Evolutionary conservation across 2,888 invertebrate genomes (phyloP), one percentile per base, ranked within the genome.

Genomic region (Oscheius onirici): DNA sequence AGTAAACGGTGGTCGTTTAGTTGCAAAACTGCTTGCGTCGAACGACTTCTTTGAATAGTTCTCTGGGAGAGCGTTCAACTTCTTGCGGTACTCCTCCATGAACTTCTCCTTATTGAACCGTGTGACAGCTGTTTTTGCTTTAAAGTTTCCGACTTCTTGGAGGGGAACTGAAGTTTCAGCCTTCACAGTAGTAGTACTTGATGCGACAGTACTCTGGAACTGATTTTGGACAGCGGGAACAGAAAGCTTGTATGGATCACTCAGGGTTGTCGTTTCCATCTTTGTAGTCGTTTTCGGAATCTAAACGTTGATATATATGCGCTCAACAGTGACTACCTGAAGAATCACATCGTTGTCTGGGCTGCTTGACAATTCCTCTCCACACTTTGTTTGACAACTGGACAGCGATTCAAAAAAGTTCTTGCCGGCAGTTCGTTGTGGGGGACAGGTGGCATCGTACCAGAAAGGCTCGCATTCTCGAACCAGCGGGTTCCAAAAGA

Each of bases 391-490:
- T 41, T 73, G 73, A 40, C 78, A 79, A 15, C 55, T 41, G 22
- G 75, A 73, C 43, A 71, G 75, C 5, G 58, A 67, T 8, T 76
- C 77, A 46, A 81, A 81, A 40, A 73, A 70, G 57, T 81, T 81
- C 68, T 77, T 80, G 8, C 78, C 80, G 17, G 71, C 72, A 26
- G 55, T 28, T 17, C 75, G 76, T 6, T 71, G n/a, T 13, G 74
- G 69, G 54, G 71, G 74, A 68, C 85, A 86, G 3, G 81, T 81
- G 2, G 75, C 70, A 72, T 86, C 86, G 65, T 80, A 83, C 86
- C 86, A 86, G 72, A 86, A 86, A 20, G 82, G 73, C n/a, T 79
- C 77, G 75, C 86, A 86, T 26, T 79, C 77, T 75, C 55, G 28
- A 24, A 73, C 75, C 3, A 78, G 70, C 0, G 65, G 40, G 26